Evolutionary conservation across 1,140 invertebrate species (phyloP).

Genomic region (Anoplophora glabripennis): DNA sequence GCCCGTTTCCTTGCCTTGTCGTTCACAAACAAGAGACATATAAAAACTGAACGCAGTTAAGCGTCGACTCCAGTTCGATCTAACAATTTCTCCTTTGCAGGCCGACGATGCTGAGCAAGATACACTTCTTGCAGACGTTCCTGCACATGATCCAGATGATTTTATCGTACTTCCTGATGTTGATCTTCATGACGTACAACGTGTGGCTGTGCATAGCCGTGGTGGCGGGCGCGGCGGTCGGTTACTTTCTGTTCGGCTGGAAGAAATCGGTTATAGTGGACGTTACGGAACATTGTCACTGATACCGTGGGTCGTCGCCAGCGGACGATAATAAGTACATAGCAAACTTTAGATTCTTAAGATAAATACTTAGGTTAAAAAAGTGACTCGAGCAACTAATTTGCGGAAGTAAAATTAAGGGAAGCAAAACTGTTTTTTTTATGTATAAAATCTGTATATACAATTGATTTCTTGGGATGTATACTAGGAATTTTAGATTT

Average conservation of each 20-base stretch:
- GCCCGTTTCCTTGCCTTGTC: too few species aligned
- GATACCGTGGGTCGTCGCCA: conserved; percentile 12
- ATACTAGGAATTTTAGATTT: too few species aligned
- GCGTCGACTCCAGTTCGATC: not conserved
- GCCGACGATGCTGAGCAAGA: conserved; percentile 73
- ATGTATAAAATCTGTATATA: too few species aligned
- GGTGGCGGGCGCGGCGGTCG: conserved; percentile 82
- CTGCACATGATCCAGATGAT: conserved; percentile 89
- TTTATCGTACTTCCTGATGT: conserved; percentile 91
- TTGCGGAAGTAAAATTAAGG: too few species aligned
- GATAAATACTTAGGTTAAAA: not conserved
- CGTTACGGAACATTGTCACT: conserved; percentile 95
- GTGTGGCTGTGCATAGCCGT: conserved; percentile 89
- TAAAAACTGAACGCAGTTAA: too few species aligned
- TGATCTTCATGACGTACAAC: conserved; percentile 99
- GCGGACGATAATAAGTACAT: conserved; percentile 10
- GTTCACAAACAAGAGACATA: too few species aligned
- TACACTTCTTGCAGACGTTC: conserved; percentile 82
- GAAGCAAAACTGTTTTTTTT: too few species aligned
- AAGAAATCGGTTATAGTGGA: conserved; percentile 86
- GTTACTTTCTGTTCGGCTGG: conserved; percentile 95
- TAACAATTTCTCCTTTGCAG: conserved; percentile 52
- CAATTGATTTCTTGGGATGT: too few species aligned
- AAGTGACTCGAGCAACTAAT: too few species aligned
- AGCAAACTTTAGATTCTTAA: conserved; percentile 11